Evolutionary conservation across 2,888 invertebrate genomes (phyloP), one percentile per base, ranked within the genome.

Genomic region (Platynereis dumerilii): DNA sequence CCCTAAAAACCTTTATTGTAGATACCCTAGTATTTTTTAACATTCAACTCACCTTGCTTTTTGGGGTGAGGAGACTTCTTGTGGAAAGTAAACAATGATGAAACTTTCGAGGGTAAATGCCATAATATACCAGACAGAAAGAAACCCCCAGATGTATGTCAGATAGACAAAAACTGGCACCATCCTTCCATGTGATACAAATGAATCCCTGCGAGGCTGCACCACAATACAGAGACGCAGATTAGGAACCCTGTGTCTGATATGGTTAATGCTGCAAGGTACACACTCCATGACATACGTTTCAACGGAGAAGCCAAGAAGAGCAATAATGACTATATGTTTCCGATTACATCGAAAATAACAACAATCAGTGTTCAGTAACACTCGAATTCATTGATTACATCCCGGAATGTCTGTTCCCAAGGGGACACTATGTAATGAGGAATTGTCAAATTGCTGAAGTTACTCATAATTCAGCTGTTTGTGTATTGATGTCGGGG

Each of bases 81-180:
- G 57, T n/a, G 92, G 92, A 80, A 92, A 91, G 69, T 89, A 85
- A 1, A 93, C 92, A 0, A 92, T 93, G 5, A 93, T 89, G 80
- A 91, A 93, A 26, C 94, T 87, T 80, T 94, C 94, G 1, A 92
- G 88, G 0, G 93, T 93, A 79, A 94, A 94, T 0, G 92, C 90
- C 7, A 93, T 91, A 24, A 93, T 91, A 67, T 93, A 87, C 93
- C 93, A 94, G 0, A 91, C 90, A 74, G 75, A 76, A 10, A 79
- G 69, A 60, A 78, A 79, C 58, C 77, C 76, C 68, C 55, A 59
- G 44, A 54, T 60, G 59, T 58, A 72, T 5, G 48, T 87, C 87
- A 61, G 27, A 26, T 63, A 67, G 17, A 65, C 52, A 27, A 67
- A 10, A 52, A 53, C 39, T 67, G 67, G 28, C 67, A 67, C 44